phyloP scores from a whole-genome alignment of 1,140 invertebrate species.

The Drosophila equinoxialis region DNA sequence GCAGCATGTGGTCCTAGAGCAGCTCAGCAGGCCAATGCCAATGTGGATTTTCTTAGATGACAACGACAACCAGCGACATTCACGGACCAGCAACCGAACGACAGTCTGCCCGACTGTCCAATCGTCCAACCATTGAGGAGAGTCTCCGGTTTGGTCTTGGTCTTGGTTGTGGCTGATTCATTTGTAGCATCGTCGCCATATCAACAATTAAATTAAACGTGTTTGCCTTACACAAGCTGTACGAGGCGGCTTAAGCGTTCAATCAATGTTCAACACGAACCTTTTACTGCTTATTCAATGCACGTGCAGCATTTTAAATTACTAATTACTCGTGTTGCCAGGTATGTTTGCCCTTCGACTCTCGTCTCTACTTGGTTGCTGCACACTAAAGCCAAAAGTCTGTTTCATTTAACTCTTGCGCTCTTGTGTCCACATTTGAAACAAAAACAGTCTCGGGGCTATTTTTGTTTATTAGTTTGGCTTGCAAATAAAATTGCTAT shows the following conservation, averaged over 20 bases:
- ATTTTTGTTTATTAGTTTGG: slow-evolving; percentile 30
- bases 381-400: too few relatives aligned
- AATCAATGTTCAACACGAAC: slow-evolving; percentile 55
- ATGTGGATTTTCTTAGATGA: slow-evolving; percentile 73
- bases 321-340: slow-evolving; percentile 72
- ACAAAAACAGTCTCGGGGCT: neutral
- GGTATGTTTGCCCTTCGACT: slow-evolving; percentile 18
- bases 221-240: slow-evolving; percentile 69
- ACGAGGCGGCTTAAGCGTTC: slow-evolving; percentile 59
- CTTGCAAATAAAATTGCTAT: slow-evolving; percentile 34
- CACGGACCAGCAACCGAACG: neutral
- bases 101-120: too few relatives aligned
- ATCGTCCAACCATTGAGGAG: slow-evolving; percentile 9
- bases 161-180: slow-evolving; percentile 51
- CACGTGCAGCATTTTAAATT: slow-evolving; percentile 78
- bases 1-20: slow-evolving; percentile 69
- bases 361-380: too few relatives aligned
- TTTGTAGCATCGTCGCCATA: slow-evolving; percentile 71
- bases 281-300: slow-evolving; percentile 47
- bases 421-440: neutral
- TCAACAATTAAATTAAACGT: slow-evolving; percentile 81
- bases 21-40: slow-evolving; percentile 69
- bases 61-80: slow-evolving; percentile 41
- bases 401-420: neutral
- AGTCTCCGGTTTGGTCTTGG: slow-evolving; percentile 19